A percentile compares a stretch with the other conserved stretches of the same genome.
Evolutionary conservation across 2,797 vertebrate species (phyloP).

Genomic region (Eurystomus glaucurus): DNA sequence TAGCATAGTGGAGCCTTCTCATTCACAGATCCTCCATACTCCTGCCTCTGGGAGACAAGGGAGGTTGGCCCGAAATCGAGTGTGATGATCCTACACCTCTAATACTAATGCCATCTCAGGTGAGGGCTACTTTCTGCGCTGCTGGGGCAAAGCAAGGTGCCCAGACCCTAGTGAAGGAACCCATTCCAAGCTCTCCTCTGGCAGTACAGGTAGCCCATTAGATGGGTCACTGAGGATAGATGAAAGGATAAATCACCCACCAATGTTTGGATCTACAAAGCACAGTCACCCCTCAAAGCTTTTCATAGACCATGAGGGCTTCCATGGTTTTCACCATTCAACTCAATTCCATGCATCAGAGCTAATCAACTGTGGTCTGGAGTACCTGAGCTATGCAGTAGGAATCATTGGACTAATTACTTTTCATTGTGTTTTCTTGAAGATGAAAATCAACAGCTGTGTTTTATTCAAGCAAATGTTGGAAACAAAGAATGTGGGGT

Average conservation of each 20-base stretch:
- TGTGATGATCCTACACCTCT: not conserved
- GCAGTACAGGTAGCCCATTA: not conserved
- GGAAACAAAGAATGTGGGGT: not conserved
- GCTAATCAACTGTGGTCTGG: not conserved
- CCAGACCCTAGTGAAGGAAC: not conserved
- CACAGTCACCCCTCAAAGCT: not conserved
- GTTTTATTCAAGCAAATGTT: not conserved
- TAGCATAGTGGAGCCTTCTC: not conserved
- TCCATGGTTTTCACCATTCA: not conserved
- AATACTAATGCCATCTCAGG: fast-evolving
- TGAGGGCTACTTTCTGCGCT: not conserved
- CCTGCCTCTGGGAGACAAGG: not conserved
- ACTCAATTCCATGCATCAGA: not conserved
- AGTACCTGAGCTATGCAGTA: not conserved
- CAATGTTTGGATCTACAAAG: not conserved
- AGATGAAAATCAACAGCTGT: not conserved
- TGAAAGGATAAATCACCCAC: not conserved
- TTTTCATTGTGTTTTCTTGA: not conserved
- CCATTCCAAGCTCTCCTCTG: not conserved
- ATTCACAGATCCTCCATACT: not conserved
- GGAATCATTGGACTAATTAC: not conserved
- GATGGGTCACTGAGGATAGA: not conserved
- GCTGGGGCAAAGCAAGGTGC: not conserved
- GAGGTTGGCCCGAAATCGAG: not conserved
- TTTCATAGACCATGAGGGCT: not conserved